Base-by-base conservation (phyloP, 2,888 invertebrate species). In the Drosophila hamatofila region DNA sequence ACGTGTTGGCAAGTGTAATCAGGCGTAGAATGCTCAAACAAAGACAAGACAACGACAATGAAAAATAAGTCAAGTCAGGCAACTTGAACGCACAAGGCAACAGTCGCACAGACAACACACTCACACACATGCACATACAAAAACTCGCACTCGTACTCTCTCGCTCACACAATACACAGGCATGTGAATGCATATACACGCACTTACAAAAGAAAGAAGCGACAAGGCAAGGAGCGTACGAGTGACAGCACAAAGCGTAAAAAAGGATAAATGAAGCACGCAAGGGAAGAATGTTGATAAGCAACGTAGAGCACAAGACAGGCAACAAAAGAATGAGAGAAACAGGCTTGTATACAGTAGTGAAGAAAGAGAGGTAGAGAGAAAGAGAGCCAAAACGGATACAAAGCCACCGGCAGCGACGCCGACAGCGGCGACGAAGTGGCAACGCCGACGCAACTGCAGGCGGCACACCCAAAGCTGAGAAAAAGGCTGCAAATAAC, bases 401-500 rank as follows among this genome's bases (percentile, higher is more conserved):
- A 89, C 82, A 84, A 83, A 89, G 89, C 82, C 89, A 79, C 75
- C 79, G 70, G 75, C 78, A 70, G 73, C 78, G 73, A 82, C 80
- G 90, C 80, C 82, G 89, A 78, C 87, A 75, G 75, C 82, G 87
- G 75, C 80, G 84, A 81, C 80, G 62, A 83, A 81, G 91, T 90
- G 91, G 88, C 91, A 91, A 84, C 84, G 89, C 84, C 84, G 72
- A 89, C 84, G 89, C 88, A 89, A 74, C 71, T 80, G 72, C 75
- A 84, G 86, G 84, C 84, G 90, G 90, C 90, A 91, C 90, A 91
- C 90, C 90, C 90, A 91, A 91, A 91, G 73, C 73, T 75, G 56
- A 70, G 63, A 87, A 83, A 86, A 81, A 80, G 73, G 72, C 74
- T 68, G 67, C 72, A 69, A 73, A 67, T 57, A 67, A 72, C 63